Conservation (phyloP, 2,113 vertebrate genomes). For the Nipponia nippon region DNA sequence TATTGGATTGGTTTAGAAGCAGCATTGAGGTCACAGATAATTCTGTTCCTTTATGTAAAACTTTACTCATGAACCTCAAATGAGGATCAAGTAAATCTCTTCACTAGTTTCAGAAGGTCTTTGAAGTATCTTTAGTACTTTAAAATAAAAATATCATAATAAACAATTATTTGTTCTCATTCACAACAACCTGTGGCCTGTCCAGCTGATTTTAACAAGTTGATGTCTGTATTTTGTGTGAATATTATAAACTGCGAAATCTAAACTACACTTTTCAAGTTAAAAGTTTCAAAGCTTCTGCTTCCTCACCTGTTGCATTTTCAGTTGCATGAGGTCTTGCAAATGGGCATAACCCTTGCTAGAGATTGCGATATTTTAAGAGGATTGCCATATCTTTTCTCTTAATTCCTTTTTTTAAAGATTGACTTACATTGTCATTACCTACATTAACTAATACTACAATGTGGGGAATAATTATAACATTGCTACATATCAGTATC, state of each 20-base stretch:
- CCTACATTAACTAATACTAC: background rate
- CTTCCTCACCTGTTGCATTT: background rate
- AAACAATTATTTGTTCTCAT: background rate
- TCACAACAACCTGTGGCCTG: background rate
- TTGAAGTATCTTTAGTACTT: background rate
- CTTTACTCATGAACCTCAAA: background rate
- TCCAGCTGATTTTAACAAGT: background rate
- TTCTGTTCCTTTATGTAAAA: background rate
- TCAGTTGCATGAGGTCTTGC: background rate
- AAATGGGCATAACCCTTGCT: background rate
- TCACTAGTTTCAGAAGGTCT: background rate
- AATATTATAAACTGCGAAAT: background rate
- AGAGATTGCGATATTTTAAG: background rate
- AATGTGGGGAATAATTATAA: background rate
- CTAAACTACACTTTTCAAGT: background rate
- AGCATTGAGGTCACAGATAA: background rate
- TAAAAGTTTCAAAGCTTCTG: background rate
- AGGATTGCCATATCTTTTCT: background rate
- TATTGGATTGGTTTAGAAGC: background rate
- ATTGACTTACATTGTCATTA: background rate
- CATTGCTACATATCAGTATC: fast-evolving
- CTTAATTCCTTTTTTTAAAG: background rate
- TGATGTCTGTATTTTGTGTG: background rate
- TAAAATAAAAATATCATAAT: background rate
- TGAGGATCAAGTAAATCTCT: background rate